Evolutionary conservation across 2,797 vertebrate species (phyloP).

Genomic region (Sebastes oblongus): DNA sequence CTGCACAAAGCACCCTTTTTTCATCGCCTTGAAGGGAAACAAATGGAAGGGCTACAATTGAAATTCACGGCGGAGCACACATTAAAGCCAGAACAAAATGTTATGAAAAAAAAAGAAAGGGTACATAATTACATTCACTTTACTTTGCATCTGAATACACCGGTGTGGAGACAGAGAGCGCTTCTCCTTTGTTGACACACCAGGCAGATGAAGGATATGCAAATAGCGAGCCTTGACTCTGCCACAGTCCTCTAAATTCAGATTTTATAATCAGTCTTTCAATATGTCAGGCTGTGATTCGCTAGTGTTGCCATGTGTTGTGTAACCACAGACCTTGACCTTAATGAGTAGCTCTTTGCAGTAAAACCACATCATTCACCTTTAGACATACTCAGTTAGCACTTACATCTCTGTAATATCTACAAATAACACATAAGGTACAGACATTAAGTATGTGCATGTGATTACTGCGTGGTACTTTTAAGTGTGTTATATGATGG

Average conservation of each 20-base stretch:
- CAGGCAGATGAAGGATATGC: conserved; percentile 92
- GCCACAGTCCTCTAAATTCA: conserved; percentile 85
- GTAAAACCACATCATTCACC: neutral
- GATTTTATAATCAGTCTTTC: conserved; percentile 92
- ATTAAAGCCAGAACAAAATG: conserved; percentile 67
- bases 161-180: conserved; percentile 73
- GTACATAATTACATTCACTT: conserved; percentile 79
- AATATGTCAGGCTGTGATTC: conserved; percentile 88
- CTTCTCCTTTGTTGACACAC: conserved; percentile 87
- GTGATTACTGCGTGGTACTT: neutral
- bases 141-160: conserved; percentile 83
- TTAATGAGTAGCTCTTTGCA: conserved; percentile 42
- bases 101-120: conserved; percentile 25
- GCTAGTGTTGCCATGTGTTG: conserved; percentile 83
- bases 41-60: conserved; percentile 41
- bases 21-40: conserved; percentile 43
- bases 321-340: conserved; percentile 82
- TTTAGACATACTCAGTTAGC: neutral
- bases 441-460: neutral
- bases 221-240: conserved; percentile 85
- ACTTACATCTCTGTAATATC: neutral
- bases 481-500: neutral
- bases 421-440: neutral
- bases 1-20: neutral
- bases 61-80: conserved; percentile 46